A percentile compares a stretch with the other conserved stretches of the same genome.
phyloP scores from a whole-genome alignment of 1,140 invertebrate genomes.

The Alviniconcha marisindica region DNA sequence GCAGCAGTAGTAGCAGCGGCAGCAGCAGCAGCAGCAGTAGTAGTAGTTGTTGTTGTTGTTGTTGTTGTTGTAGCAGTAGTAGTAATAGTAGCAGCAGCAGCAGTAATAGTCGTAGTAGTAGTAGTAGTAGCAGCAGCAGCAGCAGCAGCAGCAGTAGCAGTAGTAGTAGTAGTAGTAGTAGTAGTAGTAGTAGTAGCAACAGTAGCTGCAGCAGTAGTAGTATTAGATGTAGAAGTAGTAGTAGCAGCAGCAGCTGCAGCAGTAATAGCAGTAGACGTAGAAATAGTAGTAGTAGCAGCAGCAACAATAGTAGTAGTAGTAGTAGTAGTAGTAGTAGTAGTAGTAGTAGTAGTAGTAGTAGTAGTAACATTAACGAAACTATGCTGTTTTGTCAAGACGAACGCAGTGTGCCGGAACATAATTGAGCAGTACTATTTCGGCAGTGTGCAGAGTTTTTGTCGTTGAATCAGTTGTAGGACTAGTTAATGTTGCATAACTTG shows the following conservation, averaged over 20 bases:
- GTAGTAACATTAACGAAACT: slow-evolving; percentile 15
- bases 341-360: slow-evolving; percentile 28
- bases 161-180: neutral
- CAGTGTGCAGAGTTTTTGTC: neutral
- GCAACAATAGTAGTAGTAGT: slow-evolving; percentile 5
- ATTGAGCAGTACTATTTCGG: too few relatives aligned
- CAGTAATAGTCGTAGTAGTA: slow-evolving; percentile 1
- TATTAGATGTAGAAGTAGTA: neutral
- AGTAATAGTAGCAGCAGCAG: neutral
- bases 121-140: slow-evolving; percentile 8
- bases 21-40: too few relatives aligned
- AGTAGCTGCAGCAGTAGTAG: neutral
- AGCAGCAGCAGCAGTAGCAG: neutral
- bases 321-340: slow-evolving; percentile 26
- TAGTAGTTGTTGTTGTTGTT: too few relatives aligned
- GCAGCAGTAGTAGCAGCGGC: slow-evolving; percentile 3
- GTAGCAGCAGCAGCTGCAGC: slow-evolving; percentile 15
- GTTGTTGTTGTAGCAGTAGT: neutral
- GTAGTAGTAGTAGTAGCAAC: neutral
- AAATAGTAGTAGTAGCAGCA: slow-evolving; percentile 17
- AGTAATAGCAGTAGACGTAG: slow-evolving; percentile 23
- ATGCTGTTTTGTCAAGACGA: too few relatives aligned
- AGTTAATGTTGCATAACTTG: neutral
- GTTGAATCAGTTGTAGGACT: neutral
- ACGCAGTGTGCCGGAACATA: too few relatives aligned